phyloP scores from a whole-genome alignment of 23 tunicate species.

The Phallusia fumigata region DNA sequence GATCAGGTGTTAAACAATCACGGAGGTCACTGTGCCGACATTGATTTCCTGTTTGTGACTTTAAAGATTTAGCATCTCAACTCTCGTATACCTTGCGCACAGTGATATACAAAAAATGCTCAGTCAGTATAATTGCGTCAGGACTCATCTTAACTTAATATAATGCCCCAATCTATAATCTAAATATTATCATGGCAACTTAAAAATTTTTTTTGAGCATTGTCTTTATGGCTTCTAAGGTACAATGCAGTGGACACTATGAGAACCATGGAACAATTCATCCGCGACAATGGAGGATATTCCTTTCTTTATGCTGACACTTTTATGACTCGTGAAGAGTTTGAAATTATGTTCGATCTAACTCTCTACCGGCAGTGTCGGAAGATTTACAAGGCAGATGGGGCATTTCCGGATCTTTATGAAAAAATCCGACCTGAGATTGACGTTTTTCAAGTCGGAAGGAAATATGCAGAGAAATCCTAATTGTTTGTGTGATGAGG shows the following conservation, averaged over 20 bases:
- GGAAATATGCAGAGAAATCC: constrained; percentile 26
- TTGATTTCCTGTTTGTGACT: too few relatives aligned
- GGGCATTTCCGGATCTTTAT: constrained; percentile 78
- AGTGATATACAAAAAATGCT: too few relatives aligned
- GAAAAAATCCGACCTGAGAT: constrained; percentile 77
- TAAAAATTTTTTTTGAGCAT: too few relatives aligned
- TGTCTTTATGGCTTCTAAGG: constrained; percentile 3
- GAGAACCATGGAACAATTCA: constrained; percentile 82
- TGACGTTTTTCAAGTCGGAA: constrained; percentile 67
- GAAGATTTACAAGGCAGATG: constrained; percentile 51
- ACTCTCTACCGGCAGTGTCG: constrained; percentile 68
- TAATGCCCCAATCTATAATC: too few relatives aligned
- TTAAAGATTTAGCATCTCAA: too few relatives aligned
- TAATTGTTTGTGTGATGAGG: not conserved
- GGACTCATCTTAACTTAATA: too few relatives aligned
- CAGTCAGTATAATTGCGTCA: too few relatives aligned
- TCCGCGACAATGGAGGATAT: constrained; percentile 71
- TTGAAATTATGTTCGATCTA: constrained; percentile 78
- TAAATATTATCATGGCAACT: too few relatives aligned
- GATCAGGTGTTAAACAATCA: too few relatives aligned
- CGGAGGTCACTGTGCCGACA: too few relatives aligned
- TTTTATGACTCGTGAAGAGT: constrained; percentile 71
- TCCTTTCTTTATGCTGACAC: constrained; percentile 84
- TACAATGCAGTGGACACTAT: constrained; percentile 70
- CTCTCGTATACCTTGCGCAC: too few relatives aligned